Evolutionary conservation across 1,140 invertebrate species (phyloP), one percentile per base, ranked within the genome.

Genomic region (Drosophila repletoides): DNA sequence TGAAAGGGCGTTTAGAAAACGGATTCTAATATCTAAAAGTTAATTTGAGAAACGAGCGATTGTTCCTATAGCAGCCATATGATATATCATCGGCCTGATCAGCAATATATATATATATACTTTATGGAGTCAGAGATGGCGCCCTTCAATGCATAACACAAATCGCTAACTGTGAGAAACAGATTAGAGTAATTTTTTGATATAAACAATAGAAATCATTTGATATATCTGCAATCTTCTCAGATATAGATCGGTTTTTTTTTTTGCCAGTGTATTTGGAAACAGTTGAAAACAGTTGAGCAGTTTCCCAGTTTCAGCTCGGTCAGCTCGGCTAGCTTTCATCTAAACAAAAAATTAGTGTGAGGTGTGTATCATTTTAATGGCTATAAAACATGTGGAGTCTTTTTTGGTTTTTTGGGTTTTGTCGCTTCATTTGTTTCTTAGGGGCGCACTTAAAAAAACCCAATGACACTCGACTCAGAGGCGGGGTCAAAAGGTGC

Each of bases 401-500:
- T 68, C 59, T 17, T 14, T 41, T 28, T 59, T 22, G 22, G 17
- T n/a, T n/a, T n/a, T n/a, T n/a, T n/a, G n/a, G n/a, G n/a, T 33
- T 45, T 48, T 51, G 52, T 52, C 40, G 17, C 51, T 56, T 49
- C 36, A 31, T 60, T 55, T 55, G 52, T 55, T 17, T 40, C 49
- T 72, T 51, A 64, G 64, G 75, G 69, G 74, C 63, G 74, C 74
- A 64, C 36, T 76, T 77, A 73, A 73, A 75, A 12, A 21, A 26
- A 64, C 22, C 24, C 41, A 55, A 74, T 70, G 59, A 80, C 70
- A 70, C 58, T 53, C 33, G n/a, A n/a, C n/a, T n/a, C n/a, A n/a
- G 34, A 31, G 2, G 15, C 7, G 26, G 61, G 76, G 76, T 81
- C 76, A 83, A 81, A 83, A 81, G 76, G 76, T 81, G 76, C 76